Base-by-base conservation (phyloP, 2,888 invertebrate species). In the Coecobrya sp. region DNA sequence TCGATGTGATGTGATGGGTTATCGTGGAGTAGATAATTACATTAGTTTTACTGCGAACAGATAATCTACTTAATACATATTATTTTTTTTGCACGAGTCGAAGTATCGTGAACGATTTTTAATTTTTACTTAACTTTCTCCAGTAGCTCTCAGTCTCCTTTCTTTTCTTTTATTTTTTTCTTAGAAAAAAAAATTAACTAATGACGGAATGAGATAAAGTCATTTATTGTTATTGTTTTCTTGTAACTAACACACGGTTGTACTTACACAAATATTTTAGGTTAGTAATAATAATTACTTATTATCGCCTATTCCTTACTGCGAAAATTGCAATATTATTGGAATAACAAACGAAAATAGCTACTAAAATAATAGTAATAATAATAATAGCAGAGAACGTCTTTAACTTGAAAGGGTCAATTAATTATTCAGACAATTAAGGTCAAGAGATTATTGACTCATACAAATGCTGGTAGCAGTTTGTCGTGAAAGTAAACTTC, bases 161-260 rank as follows among this genome's bases (percentile, higher is more conserved):
- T 52, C 73, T 49, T 68, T 86, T 13, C 27, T 27, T 45, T 16
- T 76, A 62, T 25, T 4, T 84, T 25, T 62, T 76, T n/a, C n/a
- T n/a, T n/a, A n/a, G n/a, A n/a, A 19, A 49, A 70, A 59, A 86
- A 73, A 73, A 45, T 36, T 82, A 82, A 19, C 82, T 85, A 68
- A 45, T 73, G 86, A 86, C 86, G 86, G 86, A 86, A 86, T 86
- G 86, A 73, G 86, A 86, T 55, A 36, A 86, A 86, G 86, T 70
- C 52, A 86, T 86, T 55, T 73, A 49, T 25, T 22, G 73, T 62
- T 82, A 11, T 55, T 68, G n/a, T 42, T 27, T 45, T 52, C 25
- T n/a, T 30, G 22, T 2, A 76, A 62, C 59, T 30, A 55, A 36
- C 13, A 52, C 42, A n/a, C n/a, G n/a, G 36, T 62, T 82, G 82